Evolutionary conservation across 2,888 invertebrate genomes (phyloP).

Genomic region (Anodontia alba): DNA sequence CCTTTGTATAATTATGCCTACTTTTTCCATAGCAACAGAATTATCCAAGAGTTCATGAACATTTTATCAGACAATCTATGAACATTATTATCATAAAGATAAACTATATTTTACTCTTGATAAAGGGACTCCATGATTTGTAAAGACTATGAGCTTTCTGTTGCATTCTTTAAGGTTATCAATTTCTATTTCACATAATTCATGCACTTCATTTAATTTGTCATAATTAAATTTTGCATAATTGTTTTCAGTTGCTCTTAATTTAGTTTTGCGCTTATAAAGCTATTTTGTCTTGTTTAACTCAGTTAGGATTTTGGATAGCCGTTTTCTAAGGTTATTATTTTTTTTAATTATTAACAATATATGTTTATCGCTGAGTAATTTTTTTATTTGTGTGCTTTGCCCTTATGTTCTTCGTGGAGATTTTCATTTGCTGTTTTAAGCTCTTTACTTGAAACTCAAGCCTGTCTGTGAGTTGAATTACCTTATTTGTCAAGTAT

Average conservation of each 20-base stretch:
- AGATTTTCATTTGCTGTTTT: neutral
- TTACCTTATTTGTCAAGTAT: neutral
- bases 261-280: neutral
- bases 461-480: neutral
- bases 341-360: too few species aligned
- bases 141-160: too few species aligned
- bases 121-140: too few species aligned
- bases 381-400: neutral
- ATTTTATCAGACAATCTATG: neutral
- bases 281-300: neutral
- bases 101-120: too few species aligned
- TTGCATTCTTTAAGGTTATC: neutral
- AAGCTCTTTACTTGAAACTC: neutral
- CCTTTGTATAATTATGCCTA: neutral
- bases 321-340: neutral
- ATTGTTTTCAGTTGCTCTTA: neutral
- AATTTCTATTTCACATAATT: neutral
- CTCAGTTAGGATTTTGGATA: neutral
- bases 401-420: neutral
- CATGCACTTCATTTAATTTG: neutral
- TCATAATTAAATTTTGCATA: too few species aligned
- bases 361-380: too few species aligned
- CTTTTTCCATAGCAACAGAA: neutral
- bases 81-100: too few species aligned
- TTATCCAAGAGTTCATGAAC: slow-evolving; percentile 1